A percentile compares a stretch with the other conserved stretches of the same genome.
phyloP scores from a whole-genome alignment of 1,140 invertebrate genomes.

The Heliconius hermathena region DNA sequence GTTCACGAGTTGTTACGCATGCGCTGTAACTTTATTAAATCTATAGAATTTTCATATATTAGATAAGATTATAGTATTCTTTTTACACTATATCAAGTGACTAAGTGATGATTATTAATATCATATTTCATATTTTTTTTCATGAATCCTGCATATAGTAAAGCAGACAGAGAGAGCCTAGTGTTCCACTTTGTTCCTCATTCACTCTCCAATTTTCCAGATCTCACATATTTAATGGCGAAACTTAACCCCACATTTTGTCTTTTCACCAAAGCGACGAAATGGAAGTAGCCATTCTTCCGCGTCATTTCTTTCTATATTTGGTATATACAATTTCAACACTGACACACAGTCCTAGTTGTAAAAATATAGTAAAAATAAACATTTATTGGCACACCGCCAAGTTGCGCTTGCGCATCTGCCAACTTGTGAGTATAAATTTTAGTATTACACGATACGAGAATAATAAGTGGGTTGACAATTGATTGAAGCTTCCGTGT shows the following conservation, averaged over 20 bases:
- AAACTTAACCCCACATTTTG: no score
- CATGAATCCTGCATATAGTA: no score
- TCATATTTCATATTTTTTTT: no score
- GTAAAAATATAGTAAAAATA: constrained; percentile 44
- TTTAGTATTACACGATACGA: constrained; percentile 46
- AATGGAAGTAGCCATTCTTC: no score
- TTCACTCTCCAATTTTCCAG: no score
- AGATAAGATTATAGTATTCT: no score
- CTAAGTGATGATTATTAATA: no score
- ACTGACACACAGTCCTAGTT: constrained; percentile 49
- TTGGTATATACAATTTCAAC: constrained; percentile 18
- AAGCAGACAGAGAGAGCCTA: no score
- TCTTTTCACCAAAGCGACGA: no score
- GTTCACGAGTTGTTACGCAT: not conserved
- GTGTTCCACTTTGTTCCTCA: no score
- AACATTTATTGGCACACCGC: constrained; percentile 49
- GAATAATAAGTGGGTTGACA: constrained; percentile 52
- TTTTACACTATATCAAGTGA: no score
- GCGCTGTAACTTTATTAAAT: not conserved
- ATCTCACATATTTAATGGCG: no score
- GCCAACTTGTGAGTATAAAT: constrained; percentile 47
- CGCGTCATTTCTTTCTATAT: not conserved
- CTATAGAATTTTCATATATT: not conserved
- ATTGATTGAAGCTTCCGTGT: constrained; percentile 47
- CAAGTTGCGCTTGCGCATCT: constrained; percentile 51